Evolutionary conservation across 2,888 invertebrate genomes (phyloP).

Genomic region (Diarsia mendica): DNA sequence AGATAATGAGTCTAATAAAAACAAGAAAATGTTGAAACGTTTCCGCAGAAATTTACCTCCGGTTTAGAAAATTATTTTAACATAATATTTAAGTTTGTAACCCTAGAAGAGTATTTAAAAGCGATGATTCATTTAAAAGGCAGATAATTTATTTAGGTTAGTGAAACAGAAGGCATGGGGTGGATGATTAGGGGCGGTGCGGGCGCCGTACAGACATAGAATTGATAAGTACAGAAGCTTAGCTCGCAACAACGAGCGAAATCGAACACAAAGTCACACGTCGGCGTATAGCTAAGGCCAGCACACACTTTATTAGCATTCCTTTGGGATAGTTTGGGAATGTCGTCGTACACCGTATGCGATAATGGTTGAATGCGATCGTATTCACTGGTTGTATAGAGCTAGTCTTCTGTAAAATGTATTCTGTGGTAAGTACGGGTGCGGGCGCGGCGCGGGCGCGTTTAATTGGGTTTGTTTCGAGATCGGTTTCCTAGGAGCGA

Average conservation of each 20-base stretch:
- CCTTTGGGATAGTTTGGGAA: neutral
- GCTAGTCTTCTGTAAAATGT: neutral
- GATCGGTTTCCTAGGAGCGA: slow-evolving; percentile 68
- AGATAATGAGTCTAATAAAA: neutral
- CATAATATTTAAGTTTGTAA: slow-evolving; percentile 48
- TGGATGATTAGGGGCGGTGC: slow-evolving; percentile 59
- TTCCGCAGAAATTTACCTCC: slow-evolving; percentile 2
- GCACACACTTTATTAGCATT: neutral
- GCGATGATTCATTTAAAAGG: slow-evolving; percentile 72
- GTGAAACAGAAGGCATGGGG: slow-evolving; percentile 68
- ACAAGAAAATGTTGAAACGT: neutral
- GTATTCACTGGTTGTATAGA: neutral
- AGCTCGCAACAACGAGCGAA: neutral
- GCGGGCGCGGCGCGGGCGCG: slow-evolving; percentile 61
- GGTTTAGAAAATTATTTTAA: slow-evolving; percentile 26
- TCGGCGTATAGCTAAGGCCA: neutral
- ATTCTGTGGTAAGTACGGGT: slow-evolving; percentile 28
- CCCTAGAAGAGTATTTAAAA: slow-evolving; percentile 64
- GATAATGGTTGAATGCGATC: neutral
- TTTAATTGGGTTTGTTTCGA: slow-evolving; percentile 77
- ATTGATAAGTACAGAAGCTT: slow-evolving; percentile 15
- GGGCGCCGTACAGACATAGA: slow-evolving; percentile 31
- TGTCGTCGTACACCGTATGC: neutral
- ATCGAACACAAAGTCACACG: neutral
- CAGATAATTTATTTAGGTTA: slow-evolving; percentile 73